phyloP scores from a whole-genome alignment of 2,113 vertebrate species.

The Diadophis punctatus region DNA sequence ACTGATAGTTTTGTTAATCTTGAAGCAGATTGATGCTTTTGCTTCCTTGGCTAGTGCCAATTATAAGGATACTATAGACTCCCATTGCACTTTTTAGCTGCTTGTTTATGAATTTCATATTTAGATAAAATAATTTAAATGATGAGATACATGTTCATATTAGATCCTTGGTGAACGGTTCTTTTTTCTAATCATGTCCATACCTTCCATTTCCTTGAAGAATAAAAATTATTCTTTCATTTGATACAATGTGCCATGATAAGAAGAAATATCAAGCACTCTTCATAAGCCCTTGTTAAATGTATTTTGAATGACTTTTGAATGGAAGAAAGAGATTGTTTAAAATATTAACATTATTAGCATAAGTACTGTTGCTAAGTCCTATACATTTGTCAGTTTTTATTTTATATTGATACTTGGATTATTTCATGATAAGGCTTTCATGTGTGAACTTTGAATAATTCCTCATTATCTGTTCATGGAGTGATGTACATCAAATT shows the following conservation, averaged over 20 bases:
- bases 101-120: neutral
- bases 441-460: neutral
- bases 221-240: constrained; percentile 3
- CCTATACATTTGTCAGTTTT: neutral
- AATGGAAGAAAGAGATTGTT: neutral
- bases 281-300: neutral
- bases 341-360: neutral
- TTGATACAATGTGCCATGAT: neutral
- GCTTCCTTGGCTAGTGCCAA: constrained; percentile 6
- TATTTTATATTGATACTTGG: neutral
- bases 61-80: neutral
- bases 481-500: neutral
- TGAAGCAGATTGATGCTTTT: constrained; percentile 14
- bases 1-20: neutral
- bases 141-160: neutral
- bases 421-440: neutral
- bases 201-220: rapidly evolving
- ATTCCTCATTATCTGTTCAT: neutral
- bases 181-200: neutral
- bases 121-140: neutral
- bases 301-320: neutral
- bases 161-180: neutral
- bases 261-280: neutral
- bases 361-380: neutral
- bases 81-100: neutral